Conservation (phyloP, 2,797 vertebrate genomes). For the Lepidocolaptes lacrymiger region DNA sequence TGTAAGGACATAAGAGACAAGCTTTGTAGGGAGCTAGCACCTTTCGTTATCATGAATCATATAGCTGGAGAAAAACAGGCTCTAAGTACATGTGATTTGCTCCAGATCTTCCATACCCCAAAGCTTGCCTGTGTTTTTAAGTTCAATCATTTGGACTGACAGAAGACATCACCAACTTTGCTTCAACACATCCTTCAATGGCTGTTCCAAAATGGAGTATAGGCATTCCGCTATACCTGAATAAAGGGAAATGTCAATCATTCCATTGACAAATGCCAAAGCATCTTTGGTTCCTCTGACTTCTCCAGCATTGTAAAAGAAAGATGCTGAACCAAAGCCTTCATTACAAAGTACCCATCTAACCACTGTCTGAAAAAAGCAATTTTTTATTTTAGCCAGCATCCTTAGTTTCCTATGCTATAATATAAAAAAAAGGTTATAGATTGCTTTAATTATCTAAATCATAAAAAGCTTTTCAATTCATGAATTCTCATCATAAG, state of each 20-base stretch:
- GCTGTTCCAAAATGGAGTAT: not conserved
- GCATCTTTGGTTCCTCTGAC: not conserved
- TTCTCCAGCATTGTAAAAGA: not conserved
- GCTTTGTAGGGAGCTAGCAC: not conserved
- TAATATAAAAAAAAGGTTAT: not conserved
- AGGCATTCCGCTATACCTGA: not conserved
- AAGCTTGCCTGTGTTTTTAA: not conserved
- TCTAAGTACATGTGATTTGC: not conserved
- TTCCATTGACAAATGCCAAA: not conserved
- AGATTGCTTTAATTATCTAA: not conserved
- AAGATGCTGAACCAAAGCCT: not conserved
- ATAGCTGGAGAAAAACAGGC: not conserved
- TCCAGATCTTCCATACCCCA: not conserved
- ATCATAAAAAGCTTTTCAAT: not conserved
- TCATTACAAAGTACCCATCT: not conserved
- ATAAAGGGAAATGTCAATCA: not conserved
- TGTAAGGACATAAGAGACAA: not conserved
- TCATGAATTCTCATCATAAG: not conserved
- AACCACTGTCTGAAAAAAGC: not conserved
- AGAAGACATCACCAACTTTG: not conserved
- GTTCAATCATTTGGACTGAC: not conserved
- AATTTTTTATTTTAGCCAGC: not conserved
- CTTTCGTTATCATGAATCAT: not conserved
- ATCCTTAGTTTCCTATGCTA: not conserved
- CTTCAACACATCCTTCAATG: not conserved